A percentile compares a stretch with the other conserved stretches of the same genome.
These are phyloP conservation scores for Mnemiopsis leidyi DNA, from an alignment of 37 sponge, comb jelly and placozoan genomes.

Conservation along the genomic window DNA sequence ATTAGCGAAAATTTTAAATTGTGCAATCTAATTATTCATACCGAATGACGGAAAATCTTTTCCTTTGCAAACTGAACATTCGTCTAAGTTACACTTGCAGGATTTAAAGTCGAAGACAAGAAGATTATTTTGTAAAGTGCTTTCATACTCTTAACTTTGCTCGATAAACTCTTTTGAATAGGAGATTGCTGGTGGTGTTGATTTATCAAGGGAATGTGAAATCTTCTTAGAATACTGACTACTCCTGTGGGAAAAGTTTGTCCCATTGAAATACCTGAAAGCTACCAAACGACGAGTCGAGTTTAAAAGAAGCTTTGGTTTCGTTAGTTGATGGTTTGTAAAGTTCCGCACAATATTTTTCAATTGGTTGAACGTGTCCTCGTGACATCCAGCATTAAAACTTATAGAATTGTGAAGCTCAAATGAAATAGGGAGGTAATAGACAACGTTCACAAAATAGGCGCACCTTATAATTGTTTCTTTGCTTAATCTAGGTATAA, in stretches of 20 bases:
- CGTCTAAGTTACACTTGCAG: background rate
- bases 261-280: background rate
- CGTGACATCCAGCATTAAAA: background rate
- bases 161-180: background rate
- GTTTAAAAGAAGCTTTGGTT: background rate
- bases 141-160: background rate
- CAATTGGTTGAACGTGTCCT: background rate
- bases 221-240: background rate
- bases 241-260: background rate
- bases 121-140: background rate
- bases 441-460: background rate
- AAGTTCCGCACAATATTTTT: background rate
- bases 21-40: background rate
- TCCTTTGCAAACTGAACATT: background rate
- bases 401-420: constrained; percentile 22
- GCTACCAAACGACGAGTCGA: background rate
- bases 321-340: constrained; percentile 5
- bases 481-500: background rate
- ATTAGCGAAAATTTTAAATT: background rate
- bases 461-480: background rate
- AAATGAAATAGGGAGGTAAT: background rate
- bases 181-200: background rate
- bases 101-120: constrained; percentile 1
- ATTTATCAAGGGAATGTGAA: background rate
- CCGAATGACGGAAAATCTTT: background rate